These are phyloP conservation scores for Ptychobarbus kaznakovi DNA, from an alignment of 2,797 vertebrate genomes.

Conservation along the genomic window DNA sequence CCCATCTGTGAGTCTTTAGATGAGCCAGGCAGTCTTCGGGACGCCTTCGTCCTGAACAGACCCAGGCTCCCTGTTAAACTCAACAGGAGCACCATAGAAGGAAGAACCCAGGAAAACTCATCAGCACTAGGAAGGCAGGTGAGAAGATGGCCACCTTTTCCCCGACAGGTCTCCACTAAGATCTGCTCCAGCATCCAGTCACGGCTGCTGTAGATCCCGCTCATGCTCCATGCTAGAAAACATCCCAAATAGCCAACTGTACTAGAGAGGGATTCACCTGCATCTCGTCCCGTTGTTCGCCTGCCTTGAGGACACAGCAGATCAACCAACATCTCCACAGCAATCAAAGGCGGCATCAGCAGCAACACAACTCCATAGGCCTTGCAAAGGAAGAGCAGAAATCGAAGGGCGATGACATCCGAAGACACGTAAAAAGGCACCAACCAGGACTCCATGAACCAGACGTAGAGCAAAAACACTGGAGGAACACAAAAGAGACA, in stretches of 20 bases:
- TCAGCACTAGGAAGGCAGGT: constrained; percentile 74
- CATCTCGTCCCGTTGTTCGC: background rate
- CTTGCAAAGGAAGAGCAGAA: constrained; percentile 78
- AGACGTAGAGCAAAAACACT: constrained; percentile 74
- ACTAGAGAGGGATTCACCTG: background rate
- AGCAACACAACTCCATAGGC: constrained; percentile 74
- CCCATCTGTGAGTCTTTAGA: background rate
- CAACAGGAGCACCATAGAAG: constrained; percentile 64
- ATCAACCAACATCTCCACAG: constrained; percentile 68
- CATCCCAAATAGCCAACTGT: constrained; percentile 72
- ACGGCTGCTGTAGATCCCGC: constrained; percentile 64
- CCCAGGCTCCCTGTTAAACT: constrained; percentile 49
- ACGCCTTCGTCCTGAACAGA: background rate
- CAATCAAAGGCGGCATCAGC: constrained; percentile 72
- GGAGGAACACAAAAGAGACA: constrained; percentile 32
- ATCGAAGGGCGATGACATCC: constrained; percentile 75
- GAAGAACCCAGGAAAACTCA: constrained; percentile 62
- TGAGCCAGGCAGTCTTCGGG: background rate
- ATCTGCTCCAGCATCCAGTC: constrained; percentile 65
- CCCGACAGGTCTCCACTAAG: constrained; percentile 65
- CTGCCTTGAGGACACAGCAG: constrained; percentile 50
- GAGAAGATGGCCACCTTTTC: constrained; percentile 66
- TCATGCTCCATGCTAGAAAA: constrained; percentile 70
- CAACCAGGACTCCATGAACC: constrained; percentile 65
- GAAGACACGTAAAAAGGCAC: constrained; percentile 40